Percentiles rank a stretch among this genome's conserved stretches.
phyloP scores from a whole-genome alignment of 2,113 vertebrate species.

The Porphyrio hochstetteri region DNA sequence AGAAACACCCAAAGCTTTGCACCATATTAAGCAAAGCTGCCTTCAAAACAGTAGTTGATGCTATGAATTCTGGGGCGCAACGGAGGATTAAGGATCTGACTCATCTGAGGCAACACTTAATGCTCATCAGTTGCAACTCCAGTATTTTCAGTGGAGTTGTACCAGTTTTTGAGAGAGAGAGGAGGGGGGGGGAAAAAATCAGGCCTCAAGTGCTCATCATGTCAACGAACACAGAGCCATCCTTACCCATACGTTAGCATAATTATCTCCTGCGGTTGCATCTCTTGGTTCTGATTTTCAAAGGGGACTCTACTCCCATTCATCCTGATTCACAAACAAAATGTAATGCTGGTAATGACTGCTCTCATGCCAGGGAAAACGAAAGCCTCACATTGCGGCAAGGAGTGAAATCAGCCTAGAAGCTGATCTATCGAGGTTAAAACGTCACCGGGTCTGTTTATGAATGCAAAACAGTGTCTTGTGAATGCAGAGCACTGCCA shows the following conservation, averaged over 20 bases:
- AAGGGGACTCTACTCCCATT: slow-evolving; percentile 31
- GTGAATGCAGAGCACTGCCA: slow-evolving; percentile 36
- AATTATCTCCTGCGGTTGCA: slow-evolving; percentile 42
- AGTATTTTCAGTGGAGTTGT: slow-evolving; percentile 24
- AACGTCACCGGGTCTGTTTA: not conserved
- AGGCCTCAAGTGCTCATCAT: slow-evolving; percentile 54
- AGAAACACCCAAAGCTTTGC: slow-evolving; percentile 1
- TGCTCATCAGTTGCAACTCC: slow-evolving; percentile 33
- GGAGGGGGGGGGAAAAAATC: not conserved
- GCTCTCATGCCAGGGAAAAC: slow-evolving; percentile 20
- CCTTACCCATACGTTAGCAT: slow-evolving; percentile 8
- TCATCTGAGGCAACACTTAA: slow-evolving; percentile 35
- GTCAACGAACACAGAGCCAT: slow-evolving; percentile 47
- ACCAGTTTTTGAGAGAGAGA: slow-evolving; percentile 1
- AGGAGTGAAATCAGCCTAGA: not conserved
- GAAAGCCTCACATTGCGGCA: not conserved
- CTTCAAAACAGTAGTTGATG: slow-evolving; percentile 12
- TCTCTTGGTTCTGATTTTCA: slow-evolving; percentile 33
- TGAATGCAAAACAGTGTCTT: slow-evolving; percentile 50
- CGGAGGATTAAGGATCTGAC: slow-evolving; percentile 42
- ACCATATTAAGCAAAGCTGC: slow-evolving; percentile 5
- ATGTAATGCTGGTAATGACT: slow-evolving; percentile 27
- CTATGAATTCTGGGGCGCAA: slow-evolving; percentile 34
- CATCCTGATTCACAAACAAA: slow-evolving; percentile 40
- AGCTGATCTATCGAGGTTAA: not conserved